These are phyloP conservation scores for Petromus typicus DNA, from an alignment of 2,113 vertebrate genomes.

Conservation along the genomic window DNA sequence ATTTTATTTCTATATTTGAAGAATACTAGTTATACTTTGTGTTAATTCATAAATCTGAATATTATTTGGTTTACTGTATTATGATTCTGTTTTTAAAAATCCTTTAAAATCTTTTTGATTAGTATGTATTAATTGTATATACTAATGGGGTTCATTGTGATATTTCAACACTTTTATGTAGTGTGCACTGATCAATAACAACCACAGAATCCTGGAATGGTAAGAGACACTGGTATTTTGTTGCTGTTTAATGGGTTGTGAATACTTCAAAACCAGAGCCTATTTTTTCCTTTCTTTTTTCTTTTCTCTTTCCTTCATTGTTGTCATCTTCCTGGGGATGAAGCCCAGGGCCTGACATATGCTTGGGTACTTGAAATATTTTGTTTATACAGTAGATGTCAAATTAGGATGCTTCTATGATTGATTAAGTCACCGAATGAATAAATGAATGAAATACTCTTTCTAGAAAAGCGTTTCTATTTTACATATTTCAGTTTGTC, in stretches of 20 bases:
- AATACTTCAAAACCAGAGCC: background rate
- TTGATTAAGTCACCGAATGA: background rate
- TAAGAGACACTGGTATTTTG: background rate
- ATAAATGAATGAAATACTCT: background rate
- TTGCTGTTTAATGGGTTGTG: background rate
- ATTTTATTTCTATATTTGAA: background rate
- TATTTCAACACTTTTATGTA: background rate
- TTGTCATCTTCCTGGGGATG: background rate
- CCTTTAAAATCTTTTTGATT: background rate
- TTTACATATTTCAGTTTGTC: background rate
- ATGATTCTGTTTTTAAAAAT: background rate
- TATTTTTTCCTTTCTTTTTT: background rate
- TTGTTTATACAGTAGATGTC: background rate
- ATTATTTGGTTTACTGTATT: background rate
- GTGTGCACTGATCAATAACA: background rate
- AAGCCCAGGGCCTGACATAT: background rate
- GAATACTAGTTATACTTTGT: background rate
- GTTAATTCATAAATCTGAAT: background rate
- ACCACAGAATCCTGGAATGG: background rate
- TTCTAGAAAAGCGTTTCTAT: background rate
- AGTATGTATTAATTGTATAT: background rate
- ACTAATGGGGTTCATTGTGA: background rate
- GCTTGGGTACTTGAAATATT: background rate
- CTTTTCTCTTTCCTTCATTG: background rate
- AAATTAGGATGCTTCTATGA: slow-evolving; percentile 1